Conservation (phyloP, 2,888 invertebrate genomes). For the Eupithecia abbreviata region DNA sequence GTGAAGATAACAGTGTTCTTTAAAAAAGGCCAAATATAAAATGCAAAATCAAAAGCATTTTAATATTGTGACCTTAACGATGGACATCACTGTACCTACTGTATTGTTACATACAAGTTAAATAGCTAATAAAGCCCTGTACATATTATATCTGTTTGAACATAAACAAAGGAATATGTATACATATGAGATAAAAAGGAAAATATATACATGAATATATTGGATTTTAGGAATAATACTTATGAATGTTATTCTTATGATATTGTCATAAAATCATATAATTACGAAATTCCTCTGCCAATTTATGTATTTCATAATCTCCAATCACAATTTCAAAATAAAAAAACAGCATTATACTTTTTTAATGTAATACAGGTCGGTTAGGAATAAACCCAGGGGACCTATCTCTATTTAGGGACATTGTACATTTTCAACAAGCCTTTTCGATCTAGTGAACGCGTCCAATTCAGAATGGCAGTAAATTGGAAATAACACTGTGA, state of each 20-base stretch:
- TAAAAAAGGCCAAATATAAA: not conserved
- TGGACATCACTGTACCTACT: too few relatives aligned
- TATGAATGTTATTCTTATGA: not conserved
- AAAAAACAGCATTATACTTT: not conserved
- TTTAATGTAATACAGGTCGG: not conserved
- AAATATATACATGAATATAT: not conserved
- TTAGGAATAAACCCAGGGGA: slow-evolving; percentile 32
- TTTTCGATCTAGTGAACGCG: slow-evolving; percentile 75
- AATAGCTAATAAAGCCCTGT: not conserved
- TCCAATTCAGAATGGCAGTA: slow-evolving; percentile 74
- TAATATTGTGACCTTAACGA: too few relatives aligned
- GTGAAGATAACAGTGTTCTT: too few relatives aligned
- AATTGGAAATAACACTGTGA: slow-evolving; percentile 74
- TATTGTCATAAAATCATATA: not conserved
- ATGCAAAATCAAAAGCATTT: too few relatives aligned
- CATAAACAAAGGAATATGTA: not conserved
- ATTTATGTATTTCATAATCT: not conserved
- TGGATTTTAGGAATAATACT: not conserved
- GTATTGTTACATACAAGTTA: too few relatives aligned
- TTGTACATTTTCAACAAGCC: slow-evolving; percentile 80
- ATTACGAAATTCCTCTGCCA: not conserved
- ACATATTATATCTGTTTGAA: not conserved
- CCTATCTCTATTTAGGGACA: slow-evolving; percentile 66
- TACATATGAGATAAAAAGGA: not conserved
- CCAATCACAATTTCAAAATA: not conserved